Conservation (phyloP, 92 coral and sea anemone genomes). For the Zoanthus solanderi region DNA sequence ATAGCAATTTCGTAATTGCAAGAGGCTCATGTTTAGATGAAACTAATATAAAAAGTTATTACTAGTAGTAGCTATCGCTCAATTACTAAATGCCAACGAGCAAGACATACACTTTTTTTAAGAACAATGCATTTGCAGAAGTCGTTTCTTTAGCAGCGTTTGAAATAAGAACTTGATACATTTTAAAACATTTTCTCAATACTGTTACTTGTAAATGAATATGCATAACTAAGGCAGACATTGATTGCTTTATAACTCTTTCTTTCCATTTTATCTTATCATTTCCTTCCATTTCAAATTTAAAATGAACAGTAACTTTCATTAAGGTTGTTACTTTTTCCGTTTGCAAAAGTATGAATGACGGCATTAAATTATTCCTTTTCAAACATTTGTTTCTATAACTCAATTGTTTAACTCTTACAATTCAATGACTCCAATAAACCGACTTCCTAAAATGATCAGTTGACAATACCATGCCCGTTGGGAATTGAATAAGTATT, state of each 20-base stretch:
- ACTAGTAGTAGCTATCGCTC: too few species aligned
- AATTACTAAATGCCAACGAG: too few species aligned
- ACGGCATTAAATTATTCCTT: background rate
- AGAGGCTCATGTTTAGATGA: background rate
- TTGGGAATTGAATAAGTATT: background rate
- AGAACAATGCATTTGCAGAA: background rate
- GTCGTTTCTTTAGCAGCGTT: background rate
- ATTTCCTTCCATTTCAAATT: too few species aligned
- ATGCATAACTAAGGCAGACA: too few species aligned
- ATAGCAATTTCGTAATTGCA: too few species aligned
- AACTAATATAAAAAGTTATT: background rate
- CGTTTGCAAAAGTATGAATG: background rate
- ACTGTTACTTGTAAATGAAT: background rate
- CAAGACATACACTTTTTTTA: too few species aligned
- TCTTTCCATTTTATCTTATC: too few species aligned
- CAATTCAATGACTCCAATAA: background rate
- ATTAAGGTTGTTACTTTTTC: background rate
- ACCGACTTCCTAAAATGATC: background rate
- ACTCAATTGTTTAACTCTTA: background rate
- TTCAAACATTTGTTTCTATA: background rate
- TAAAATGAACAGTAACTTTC: background rate
- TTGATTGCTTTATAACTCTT: background rate
- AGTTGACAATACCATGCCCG: background rate
- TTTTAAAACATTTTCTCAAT: background rate
- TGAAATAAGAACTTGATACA: background rate